Percentiles rank a stretch among this genome's conserved stretches.
Evolutionary conservation across 1,140 invertebrate species (phyloP).

Genomic region (Trypoxylus dichotomus): DNA sequence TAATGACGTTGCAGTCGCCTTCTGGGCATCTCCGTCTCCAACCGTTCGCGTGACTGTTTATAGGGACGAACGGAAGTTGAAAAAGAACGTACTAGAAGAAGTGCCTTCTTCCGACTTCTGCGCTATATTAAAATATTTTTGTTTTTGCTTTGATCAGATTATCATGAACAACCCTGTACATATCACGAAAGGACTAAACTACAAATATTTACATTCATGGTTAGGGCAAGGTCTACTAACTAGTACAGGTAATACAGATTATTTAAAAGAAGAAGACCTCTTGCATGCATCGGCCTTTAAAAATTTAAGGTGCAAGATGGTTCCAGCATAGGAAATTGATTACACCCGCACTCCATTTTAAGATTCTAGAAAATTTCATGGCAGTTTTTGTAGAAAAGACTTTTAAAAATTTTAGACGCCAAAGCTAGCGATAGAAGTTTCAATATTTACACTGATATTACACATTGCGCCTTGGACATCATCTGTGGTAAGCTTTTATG

Average conservation of each 20-base stretch:
- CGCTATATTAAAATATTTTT: too few species aligned
- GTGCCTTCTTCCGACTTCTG: too few species aligned
- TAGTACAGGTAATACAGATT: constrained; percentile 55
- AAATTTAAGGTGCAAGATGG: constrained; percentile 64
- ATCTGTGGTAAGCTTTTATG: constrained; percentile 76
- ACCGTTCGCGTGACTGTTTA: too few species aligned
- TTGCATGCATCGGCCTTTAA: background rate
- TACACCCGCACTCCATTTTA: constrained; percentile 89
- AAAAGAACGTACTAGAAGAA: too few species aligned
- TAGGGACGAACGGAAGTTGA: too few species aligned
- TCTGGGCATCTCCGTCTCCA: too few species aligned
- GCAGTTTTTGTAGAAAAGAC: constrained; percentile 79
- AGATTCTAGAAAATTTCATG: constrained; percentile 83
- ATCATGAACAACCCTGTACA: constrained; percentile 60
- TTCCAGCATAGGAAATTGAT: constrained; percentile 74
- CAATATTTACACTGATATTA: constrained; percentile 75
- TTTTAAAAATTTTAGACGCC: constrained; percentile 66
- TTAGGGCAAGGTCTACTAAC: constrained; percentile 57
- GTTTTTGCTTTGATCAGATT: constrained; percentile 34
- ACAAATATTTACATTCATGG: constrained; percentile 61
- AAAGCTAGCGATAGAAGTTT: constrained; percentile 63
- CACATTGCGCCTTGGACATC: constrained; percentile 75
- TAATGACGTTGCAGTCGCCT: too few species aligned
- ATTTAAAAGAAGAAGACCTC: background rate
- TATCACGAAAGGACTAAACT: constrained; percentile 61